A percentile compares a stretch with the other conserved stretches of the same genome.
phyloP scores from a whole-genome alignment of 37 sponge, comb jelly and placozoan species.

The Spongilla lacustris region DNA sequence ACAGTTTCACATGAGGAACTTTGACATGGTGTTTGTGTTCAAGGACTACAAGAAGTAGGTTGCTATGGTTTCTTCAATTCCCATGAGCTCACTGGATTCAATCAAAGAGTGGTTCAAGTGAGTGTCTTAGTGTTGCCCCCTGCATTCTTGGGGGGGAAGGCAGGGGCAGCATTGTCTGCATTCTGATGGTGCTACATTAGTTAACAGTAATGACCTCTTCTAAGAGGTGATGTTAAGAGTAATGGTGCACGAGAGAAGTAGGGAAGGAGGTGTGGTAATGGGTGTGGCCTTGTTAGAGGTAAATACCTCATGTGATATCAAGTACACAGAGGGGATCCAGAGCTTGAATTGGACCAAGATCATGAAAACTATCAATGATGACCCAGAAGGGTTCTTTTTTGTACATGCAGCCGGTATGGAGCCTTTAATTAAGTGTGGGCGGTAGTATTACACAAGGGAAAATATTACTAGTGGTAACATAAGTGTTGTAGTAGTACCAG shows the following conservation, averaged over 20 bases:
- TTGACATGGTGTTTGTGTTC: conserved; percentile 97
- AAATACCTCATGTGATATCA: conserved; percentile 92
- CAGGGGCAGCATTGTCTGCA: no score
- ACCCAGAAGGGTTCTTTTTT: conserved; percentile 98
- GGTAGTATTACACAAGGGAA: no score
- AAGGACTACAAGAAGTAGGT: conserved; percentile 97
- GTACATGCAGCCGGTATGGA: conserved; percentile 91
- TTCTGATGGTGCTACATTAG: no score
- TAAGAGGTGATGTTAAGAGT: no score
- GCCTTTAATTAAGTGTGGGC: conserved; percentile 82
- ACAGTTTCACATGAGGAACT: conserved; percentile 98
- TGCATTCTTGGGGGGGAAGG: no score
- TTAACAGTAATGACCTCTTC: no score
- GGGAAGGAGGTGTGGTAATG: no score
- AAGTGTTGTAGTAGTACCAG: no score
- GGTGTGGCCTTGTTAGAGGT: no score
- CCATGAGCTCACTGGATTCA: conserved; percentile 91
- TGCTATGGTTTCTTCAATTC: conserved; percentile 84
- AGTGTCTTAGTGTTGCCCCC: conserved; percentile 6
- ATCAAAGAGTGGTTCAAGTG: conserved; percentile 98
- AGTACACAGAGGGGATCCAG: conserved; percentile 97
- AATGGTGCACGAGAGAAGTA: no score
- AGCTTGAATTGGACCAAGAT: conserved; percentile 98
- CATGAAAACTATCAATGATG: conserved; percentile 98
- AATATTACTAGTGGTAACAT: no score